Base-by-base conservation (phyloP, 1,140 invertebrate species). In the Oncopodura yosiiana region DNA sequence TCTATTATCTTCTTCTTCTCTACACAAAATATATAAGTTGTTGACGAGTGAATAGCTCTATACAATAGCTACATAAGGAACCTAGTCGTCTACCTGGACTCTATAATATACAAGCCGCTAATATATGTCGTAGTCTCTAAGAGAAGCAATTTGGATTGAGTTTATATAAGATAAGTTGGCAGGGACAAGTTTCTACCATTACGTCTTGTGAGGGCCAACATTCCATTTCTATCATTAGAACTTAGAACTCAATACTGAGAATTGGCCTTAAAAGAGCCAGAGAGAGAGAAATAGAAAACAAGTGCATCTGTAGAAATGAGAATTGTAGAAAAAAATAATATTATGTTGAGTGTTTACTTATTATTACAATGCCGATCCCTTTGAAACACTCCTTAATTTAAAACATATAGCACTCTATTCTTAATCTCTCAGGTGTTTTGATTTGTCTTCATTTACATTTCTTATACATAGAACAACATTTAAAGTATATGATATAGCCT, bases 221-320 rank as follows among this genome's bases (percentile, higher is more conserved):
- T 56, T 56, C 53, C 53, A 49, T 56, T 45, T 56, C 38, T 32
- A 49, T 56, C 53, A 56, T 49, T 49, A 56, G 19, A 39, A 27
- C 39, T 49, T 34, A 49, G 23, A 49, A 49, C 46, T 49, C 46
- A 49, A 49, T 16, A n/a, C n/a, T n/a, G n/a, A n/a, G n/a, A n/a
- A n/a, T n/a, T 39, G 18, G 32, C 38, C 36, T 26, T 34, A 14
- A 34, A 6, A 8, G 6, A 8, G 6, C 14, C 14, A 34, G 6
- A 6, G 6, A 34, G 14, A 34, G 14, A 34, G 30, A 14, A 34
- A 34, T 34, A 34, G 6, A 34, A 34, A 14, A 34, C 30, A 34
- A 34, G 6, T 8, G 6, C 30, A 6, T 34, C 14, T 8, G 14
- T 6, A 6, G 6, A 8, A 34, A 34, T 34, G 30, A 6, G 6